Percentiles rank a stretch among this genome's conserved stretches.
These are phyloP conservation scores for Neodiprion fabricii DNA, from an alignment of 1,140 invertebrate genomes.

Conservation along the genomic window DNA sequence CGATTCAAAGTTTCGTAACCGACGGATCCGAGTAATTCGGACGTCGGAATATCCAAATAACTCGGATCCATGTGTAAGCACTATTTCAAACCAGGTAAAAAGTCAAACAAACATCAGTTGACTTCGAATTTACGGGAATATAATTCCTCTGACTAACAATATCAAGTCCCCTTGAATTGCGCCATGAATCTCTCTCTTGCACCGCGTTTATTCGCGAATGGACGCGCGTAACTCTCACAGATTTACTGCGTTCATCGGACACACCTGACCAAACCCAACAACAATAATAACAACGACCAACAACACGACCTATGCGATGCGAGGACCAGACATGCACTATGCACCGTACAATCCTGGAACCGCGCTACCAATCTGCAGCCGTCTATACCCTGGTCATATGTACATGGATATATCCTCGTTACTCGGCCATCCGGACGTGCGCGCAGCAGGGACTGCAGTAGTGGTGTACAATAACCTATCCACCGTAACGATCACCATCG, in stretches of 20 bases:
- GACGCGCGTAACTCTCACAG: slow-evolving; percentile 48
- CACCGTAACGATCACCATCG: background rate
- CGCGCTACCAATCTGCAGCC: background rate
- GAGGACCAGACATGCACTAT: background rate
- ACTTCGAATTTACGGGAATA: slow-evolving; percentile 23
- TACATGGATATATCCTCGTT: background rate
- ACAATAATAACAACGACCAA: slow-evolving; percentile 8
- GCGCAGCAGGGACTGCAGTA: background rate
- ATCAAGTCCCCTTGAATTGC: slow-evolving; percentile 54
- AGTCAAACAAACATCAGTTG: background rate
- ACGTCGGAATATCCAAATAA: too few species aligned
- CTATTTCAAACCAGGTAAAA: background rate
- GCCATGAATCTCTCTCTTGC: slow-evolving; percentile 50
- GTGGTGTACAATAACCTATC: background rate
- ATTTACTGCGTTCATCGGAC: slow-evolving; percentile 51
- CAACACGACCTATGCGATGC: background rate
- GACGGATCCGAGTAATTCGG: too few species aligned
- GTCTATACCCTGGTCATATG: background rate
- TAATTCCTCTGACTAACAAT: slow-evolving; percentile 50
- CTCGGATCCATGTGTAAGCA: too few species aligned
- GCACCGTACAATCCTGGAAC: background rate
- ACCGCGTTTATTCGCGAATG: slow-evolving; percentile 42
- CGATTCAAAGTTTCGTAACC: too few species aligned
- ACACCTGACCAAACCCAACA: slow-evolving; percentile 44
- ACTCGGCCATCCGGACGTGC: background rate